Evolutionary conservation across 2,888 invertebrate genomes (phyloP), one percentile per base, ranked within the genome.

Genomic region (Mechanitis messenoides): DNA sequence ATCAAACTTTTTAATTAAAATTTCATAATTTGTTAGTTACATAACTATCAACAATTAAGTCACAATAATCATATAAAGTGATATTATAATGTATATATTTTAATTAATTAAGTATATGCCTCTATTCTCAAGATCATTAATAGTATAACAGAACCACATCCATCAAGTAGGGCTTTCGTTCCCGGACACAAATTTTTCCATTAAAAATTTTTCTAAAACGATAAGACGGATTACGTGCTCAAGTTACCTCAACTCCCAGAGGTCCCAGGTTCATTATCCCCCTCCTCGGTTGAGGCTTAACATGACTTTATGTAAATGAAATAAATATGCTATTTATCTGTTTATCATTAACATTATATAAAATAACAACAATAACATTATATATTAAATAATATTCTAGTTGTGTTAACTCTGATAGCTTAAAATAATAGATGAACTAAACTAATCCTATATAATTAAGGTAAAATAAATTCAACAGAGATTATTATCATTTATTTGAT

Each of bases 191-290:
- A 81, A 84, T 80, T 80, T 84, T 87, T 84, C 86, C 87, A 87
- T 88, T 88, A 85, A 81, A 76, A 75, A 71, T 80, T 80, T 84
- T 79, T 72, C 69, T 68, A 76, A 83, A 84, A 80, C 75, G 78
- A 81, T 88, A 90, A 88, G 89, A 90, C 87, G 89, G 89, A 90
- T 90, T 90, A 87, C 80, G 78, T 80, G 76, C 78, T 85, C 77
- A 77, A 82, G 81, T 85, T 84, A 81, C 83, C 70, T 70, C 68
- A 68, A 78, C 76, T 84, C 88, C 88, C 85, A 66, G 50, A 68
- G 85, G 87, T 73, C 64, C 65, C 68, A 68, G 69, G 74, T 75
- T 81, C 78, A 78, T 80, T 76, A 80, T 79, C 81, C 81, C 80
- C 78, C 75, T 75, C 76, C 74, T 77, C 77, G 76, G 75, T 77